These are phyloP conservation scores for Thera obeliscata DNA, from an alignment of 2,888 invertebrate genomes.

Conservation along the genomic window DNA sequence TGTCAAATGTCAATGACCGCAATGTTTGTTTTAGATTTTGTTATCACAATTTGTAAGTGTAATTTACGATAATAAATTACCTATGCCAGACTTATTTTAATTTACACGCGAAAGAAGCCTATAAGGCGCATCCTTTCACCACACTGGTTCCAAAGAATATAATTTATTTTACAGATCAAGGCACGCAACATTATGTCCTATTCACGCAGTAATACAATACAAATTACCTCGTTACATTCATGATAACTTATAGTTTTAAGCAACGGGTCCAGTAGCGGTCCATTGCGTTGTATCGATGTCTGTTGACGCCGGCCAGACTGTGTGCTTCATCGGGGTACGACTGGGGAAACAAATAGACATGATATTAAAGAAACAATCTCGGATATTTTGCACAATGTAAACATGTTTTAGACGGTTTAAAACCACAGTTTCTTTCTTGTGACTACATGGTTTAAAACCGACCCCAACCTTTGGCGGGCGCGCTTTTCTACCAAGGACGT, in stretches of 20 bases:
- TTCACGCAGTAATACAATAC: slow-evolving; percentile 1
- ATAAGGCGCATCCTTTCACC: no score
- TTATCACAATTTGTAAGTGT: neutral
- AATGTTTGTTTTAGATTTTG: neutral
- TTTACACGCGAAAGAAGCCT: neutral
- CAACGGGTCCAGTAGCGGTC: slow-evolving; percentile 89
- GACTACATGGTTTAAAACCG: no score
- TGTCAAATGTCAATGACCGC: neutral
- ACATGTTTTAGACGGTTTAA: no score
- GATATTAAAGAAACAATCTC: no score
- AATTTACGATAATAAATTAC: neutral
- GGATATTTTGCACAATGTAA: no score
- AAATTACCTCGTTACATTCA: slow-evolving; percentile 18
- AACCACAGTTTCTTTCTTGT: no score
- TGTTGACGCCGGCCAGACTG: slow-evolving; percentile 86
- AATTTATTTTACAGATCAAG: neutral
- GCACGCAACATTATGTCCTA: neutral
- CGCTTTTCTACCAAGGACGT: no score
- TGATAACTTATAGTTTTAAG: slow-evolving; percentile 56
- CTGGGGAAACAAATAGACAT: slow-evolving; percentile 61
- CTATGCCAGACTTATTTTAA: neutral
- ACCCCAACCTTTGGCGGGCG: no score
- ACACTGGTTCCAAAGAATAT: no score
- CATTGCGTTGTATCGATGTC: slow-evolving; percentile 93
- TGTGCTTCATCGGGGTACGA: slow-evolving; percentile 95